These are phyloP conservation scores for Odontothrips loti DNA, from an alignment of 2,888 invertebrate species.

Conservation along the genomic window DNA sequence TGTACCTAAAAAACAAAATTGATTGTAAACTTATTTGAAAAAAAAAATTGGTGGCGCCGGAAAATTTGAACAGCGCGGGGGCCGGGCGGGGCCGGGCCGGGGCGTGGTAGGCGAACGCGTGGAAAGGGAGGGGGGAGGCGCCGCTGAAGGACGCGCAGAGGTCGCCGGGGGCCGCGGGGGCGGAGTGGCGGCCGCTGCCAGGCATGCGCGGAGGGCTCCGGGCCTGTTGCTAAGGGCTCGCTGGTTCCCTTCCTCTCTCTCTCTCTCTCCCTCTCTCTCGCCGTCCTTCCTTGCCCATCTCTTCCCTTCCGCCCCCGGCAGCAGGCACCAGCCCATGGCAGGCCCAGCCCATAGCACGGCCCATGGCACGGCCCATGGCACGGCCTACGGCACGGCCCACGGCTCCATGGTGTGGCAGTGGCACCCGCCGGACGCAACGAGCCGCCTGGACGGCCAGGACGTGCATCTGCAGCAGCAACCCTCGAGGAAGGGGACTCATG, in stretches of 20 bases:
- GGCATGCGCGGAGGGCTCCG: not conserved
- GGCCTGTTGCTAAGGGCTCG: conserved; percentile 25
- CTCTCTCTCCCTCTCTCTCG: not conserved
- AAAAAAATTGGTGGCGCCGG: too few relatives aligned
- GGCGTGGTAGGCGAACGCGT: not conserved
- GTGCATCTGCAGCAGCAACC: too few relatives aligned
- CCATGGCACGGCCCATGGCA: too few relatives aligned
- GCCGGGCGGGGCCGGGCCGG: not conserved
- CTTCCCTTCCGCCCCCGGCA: not conserved
- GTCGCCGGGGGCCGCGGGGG: not conserved
- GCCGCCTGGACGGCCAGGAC: too few relatives aligned
- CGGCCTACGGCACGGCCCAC: too few relatives aligned
- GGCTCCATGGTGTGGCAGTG: too few relatives aligned
- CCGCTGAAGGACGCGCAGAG: not conserved
- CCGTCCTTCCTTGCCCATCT: not conserved
- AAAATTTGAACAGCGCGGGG: not conserved
- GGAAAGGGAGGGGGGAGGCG: not conserved
- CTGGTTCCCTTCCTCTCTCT: not conserved
- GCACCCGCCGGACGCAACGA: too few relatives aligned
- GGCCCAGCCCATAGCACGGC: not conserved
- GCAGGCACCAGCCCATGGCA: not conserved
- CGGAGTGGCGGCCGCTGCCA: not conserved
- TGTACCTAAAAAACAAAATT: too few relatives aligned
- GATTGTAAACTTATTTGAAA: too few relatives aligned
- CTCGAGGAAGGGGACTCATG: too few relatives aligned